Evolutionary conservation across 2,113 vertebrate genomes (phyloP).

Genomic region (Stercorarius parasiticus): DNA sequence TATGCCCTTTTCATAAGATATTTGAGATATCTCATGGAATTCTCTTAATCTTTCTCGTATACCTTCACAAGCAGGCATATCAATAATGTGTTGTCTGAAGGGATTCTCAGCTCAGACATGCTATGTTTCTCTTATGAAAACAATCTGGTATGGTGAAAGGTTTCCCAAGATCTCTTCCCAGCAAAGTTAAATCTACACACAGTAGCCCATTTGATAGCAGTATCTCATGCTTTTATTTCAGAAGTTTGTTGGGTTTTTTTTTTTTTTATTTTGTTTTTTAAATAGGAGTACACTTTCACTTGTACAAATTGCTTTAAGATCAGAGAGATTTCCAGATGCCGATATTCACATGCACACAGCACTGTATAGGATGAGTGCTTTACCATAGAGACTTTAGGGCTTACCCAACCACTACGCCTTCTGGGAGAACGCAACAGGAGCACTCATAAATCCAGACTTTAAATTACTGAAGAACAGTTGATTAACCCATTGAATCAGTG

Average conservation of each 20-base stretch:
- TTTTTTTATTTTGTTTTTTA: not conserved
- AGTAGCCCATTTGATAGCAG: not conserved
- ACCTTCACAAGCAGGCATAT: not conserved
- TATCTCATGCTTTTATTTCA: not conserved
- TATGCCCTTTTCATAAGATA: not conserved
- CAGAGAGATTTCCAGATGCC: not conserved
- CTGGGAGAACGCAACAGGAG: not conserved
- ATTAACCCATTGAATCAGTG: not conserved
- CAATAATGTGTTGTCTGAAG: not conserved
- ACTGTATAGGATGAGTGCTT: not conserved
- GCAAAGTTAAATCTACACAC: not conserved
- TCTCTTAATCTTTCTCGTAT: not conserved
- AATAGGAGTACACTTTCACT: not conserved
- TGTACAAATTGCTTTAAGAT: not conserved
- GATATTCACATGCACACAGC: not conserved
- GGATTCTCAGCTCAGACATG: not conserved
- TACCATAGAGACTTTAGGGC: not conserved
- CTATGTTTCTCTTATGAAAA: not conserved
- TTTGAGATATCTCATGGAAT: not conserved
- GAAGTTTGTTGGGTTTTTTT: not conserved
- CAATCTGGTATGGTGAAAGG: not conserved
- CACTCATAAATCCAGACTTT: not conserved
- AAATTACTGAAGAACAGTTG: not conserved
- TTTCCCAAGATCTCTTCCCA: not conserved
- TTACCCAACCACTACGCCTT: not conserved